Evolutionary conservation across 2,797 vertebrate species (phyloP).

Genomic region (Ptychadena robeensis): DNA sequence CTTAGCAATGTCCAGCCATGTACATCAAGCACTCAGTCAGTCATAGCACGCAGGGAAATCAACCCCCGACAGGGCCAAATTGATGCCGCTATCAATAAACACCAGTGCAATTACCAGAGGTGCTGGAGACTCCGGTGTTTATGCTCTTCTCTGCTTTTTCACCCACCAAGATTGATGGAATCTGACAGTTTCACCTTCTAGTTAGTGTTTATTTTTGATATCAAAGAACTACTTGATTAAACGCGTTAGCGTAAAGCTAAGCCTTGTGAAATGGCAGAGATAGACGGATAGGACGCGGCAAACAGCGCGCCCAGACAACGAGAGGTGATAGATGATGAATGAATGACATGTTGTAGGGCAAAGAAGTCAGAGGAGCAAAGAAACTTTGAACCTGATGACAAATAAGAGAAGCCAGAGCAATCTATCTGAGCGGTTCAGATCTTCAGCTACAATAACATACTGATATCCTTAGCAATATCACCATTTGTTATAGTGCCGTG

Average conservation of each 20-base stretch:
- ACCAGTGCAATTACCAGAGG: conserved; percentile 23
- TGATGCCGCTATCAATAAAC: conserved; percentile 32
- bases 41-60: conserved; percentile 1
- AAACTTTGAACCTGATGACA: conserved; percentile 42
- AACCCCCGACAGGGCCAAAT: conserved; percentile 39
- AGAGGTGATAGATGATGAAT: conserved; percentile 54
- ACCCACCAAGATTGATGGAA: conserved; percentile 29
- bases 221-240: conserved; percentile 40
- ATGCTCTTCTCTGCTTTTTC: conserved; percentile 15
- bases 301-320: conserved; percentile 5
- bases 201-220: conserved; percentile 53
- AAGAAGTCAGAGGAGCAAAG: conserved; percentile 26
- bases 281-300: conserved; percentile 22
- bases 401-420: conserved; percentile 13
- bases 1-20: conserved; percentile 28
- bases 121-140: conserved; percentile 44
- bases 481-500: not conserved
- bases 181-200: conserved; percentile 28
- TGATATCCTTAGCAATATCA: not conserved
- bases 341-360: conserved; percentile 52
- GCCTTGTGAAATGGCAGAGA: conserved; percentile 40
- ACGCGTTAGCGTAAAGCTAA: conserved; percentile 12
- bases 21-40: conserved; percentile 1
- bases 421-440: conserved; percentile 26
- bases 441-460: not conserved